Evolutionary conservation across 2,888 invertebrate species (phyloP).

Genomic region (Mesochorus sp.): DNA sequence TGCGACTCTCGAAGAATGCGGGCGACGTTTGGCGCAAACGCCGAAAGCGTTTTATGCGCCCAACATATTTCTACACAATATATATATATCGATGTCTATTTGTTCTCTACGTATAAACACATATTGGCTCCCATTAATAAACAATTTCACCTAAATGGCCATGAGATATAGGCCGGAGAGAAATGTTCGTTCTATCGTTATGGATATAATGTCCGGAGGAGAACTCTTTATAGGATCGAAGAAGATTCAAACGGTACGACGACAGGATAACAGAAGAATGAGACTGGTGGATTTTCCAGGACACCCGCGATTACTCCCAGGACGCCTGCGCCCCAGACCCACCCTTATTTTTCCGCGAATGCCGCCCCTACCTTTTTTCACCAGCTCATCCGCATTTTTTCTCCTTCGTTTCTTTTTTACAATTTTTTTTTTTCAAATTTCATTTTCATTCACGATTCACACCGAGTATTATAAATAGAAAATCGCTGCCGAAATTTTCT

Average conservation of each 20-base stretch:
- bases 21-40: conserved; percentile 23
- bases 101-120: background rate
- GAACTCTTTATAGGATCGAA: conserved; percentile 67
- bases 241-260: conserved; percentile 69
- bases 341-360: too few relatives aligned
- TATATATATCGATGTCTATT: conserved; percentile 10
- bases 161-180: too few relatives aligned
- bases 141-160: conserved; percentile 66
- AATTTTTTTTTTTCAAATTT: background rate
- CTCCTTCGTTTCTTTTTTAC: too few relatives aligned
- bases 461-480: background rate
- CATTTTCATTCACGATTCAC: background rate
- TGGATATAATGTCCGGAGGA: conserved; percentile 62
- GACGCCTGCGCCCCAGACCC: conserved; percentile 39
- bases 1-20: conserved; percentile 21
- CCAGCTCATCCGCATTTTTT: background rate
- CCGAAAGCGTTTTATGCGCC: background rate
- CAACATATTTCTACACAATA: too few relatives aligned
- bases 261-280: conserved; percentile 69
- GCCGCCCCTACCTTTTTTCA: too few relatives aligned
- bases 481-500: too few relatives aligned
- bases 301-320: conserved; percentile 13
- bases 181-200: conserved; percentile 62
- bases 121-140: conserved; percentile 54
- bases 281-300: conserved; percentile 32